Evolutionary conservation across 2,888 invertebrate genomes (phyloP).

Genomic region (Colletes collaris): DNA sequence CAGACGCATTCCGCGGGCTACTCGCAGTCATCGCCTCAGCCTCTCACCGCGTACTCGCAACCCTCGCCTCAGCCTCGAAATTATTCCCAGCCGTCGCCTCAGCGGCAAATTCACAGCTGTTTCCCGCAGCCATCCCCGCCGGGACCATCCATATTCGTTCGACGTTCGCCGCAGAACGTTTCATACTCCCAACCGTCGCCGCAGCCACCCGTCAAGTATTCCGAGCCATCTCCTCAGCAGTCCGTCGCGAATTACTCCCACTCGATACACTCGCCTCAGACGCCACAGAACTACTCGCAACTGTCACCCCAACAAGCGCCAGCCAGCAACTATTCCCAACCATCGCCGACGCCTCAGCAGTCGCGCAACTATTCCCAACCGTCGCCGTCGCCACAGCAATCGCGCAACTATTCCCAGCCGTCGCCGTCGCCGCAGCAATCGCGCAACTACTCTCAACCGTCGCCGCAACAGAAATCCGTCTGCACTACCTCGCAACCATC

Average conservation of each 20-base stretch:
- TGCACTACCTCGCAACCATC: slow-evolving; percentile 68
- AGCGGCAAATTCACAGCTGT: slow-evolving; percentile 67
- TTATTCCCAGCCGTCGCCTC: slow-evolving; percentile 76
- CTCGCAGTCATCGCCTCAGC: slow-evolving; percentile 79
- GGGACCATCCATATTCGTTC: slow-evolving; percentile 83
- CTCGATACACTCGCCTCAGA: slow-evolving; percentile 75
- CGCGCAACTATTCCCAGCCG: slow-evolving; percentile 76
- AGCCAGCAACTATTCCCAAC: slow-evolving; percentile 71
- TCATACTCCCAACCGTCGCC: slow-evolving; percentile 73
- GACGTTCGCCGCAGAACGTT: slow-evolving; percentile 68
- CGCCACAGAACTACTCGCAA: slow-evolving; percentile 83
- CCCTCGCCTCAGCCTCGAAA: slow-evolving; percentile 75
- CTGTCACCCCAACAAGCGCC: slow-evolving; percentile 81
- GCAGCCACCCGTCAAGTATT: slow-evolving; percentile 81
- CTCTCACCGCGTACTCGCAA: slow-evolving; percentile 69
- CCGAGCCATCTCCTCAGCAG: slow-evolving; percentile 80
- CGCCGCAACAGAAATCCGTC: slow-evolving; percentile 60
- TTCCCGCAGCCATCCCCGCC: slow-evolving; percentile 73
- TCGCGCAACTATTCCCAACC: slow-evolving; percentile 78
- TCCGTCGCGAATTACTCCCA: slow-evolving; percentile 75
- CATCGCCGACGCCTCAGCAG: slow-evolving; percentile 81
- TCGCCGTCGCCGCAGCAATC: slow-evolving; percentile 80
- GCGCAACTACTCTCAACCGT: slow-evolving; percentile 75
- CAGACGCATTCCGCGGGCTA: slow-evolving; percentile 73
- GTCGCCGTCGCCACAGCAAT: slow-evolving; percentile 72